phyloP scores from a whole-genome alignment of 2,888 invertebrate genomes.

The Rotaria sp. region DNA sequence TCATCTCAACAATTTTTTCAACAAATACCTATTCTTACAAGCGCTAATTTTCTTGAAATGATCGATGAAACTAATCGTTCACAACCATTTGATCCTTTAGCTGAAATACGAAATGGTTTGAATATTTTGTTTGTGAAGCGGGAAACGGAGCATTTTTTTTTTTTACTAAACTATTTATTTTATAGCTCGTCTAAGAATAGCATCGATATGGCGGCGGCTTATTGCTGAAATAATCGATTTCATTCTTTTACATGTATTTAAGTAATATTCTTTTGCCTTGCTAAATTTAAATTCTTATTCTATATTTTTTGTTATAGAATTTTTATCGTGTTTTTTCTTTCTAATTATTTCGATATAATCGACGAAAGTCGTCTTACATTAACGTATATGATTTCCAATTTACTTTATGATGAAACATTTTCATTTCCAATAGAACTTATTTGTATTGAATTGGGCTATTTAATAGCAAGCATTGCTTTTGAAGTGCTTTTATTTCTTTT shows the following conservation, averaged over 20 bases:
- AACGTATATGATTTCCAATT: not conserved
- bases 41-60: not conserved
- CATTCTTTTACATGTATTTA: not conserved
- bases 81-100: not conserved
- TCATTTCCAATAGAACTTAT: conserved; percentile 8
- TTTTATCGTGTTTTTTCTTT: not conserved
- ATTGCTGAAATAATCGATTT: not conserved
- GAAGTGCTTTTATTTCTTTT: not conserved
- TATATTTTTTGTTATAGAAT: not conserved
- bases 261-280: not conserved
- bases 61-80: not conserved
- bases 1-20: not conserved
- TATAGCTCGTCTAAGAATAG: not conserved
- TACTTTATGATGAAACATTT: conserved; percentile 8
- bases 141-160: not conserved
- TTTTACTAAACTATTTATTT: not conserved
- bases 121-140: not conserved
- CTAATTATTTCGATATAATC: not conserved
- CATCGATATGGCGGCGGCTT: not conserved
- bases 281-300: not conserved
- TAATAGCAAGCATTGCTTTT: not conserved
- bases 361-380: conserved; percentile 27
- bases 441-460: not conserved
- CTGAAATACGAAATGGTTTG: conserved; percentile 19
- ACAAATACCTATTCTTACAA: not conserved